Evolutionary conservation across 1,140 invertebrate genomes (phyloP).

Genomic region (Rhopalosiphum maidis): DNA sequence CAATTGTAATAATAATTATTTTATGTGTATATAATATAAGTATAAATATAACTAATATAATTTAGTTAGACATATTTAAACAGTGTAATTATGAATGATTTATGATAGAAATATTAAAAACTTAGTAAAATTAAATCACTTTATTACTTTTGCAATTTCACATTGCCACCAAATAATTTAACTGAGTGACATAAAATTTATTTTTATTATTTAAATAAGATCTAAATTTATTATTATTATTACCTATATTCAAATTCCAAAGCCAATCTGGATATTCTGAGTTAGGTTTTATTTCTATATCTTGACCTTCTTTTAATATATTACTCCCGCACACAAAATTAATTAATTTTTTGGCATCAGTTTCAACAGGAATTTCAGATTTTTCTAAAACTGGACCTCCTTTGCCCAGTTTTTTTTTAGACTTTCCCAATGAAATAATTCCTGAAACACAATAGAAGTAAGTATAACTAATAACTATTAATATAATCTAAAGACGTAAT

Average conservation of each 20-base stretch:
- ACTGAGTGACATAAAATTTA: not conserved
- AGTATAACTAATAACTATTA: not conserved
- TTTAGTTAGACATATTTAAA: not conserved
- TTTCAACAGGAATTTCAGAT: constrained; percentile 82
- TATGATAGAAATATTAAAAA: not conserved
- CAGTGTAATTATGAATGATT: not conserved
- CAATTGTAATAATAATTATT: not conserved
- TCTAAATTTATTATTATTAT: constrained; percentile 41
- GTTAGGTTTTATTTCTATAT: constrained; percentile 83
- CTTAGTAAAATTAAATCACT: not conserved
- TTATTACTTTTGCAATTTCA: not conserved
- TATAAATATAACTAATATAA: not conserved
- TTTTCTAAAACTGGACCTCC: constrained; percentile 71
- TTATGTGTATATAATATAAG: not conserved
- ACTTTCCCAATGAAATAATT: constrained; percentile 50
- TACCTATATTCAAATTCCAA: constrained; percentile 74
- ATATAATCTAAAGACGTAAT: not conserved
- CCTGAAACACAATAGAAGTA: constrained; percentile 26
- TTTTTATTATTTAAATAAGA: too few relatives aligned
- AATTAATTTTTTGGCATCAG: constrained; percentile 79
- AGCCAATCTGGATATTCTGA: constrained; percentile 94
- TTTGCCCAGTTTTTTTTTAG: constrained; percentile 68
- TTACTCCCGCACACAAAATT: constrained; percentile 88
- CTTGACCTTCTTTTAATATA: constrained; percentile 77
- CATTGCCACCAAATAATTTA: not conserved